Evolutionary conservation across 2,797 vertebrate genomes (phyloP), one percentile per base, ranked within the genome.

Genomic region (Catharus ustulatus): DNA sequence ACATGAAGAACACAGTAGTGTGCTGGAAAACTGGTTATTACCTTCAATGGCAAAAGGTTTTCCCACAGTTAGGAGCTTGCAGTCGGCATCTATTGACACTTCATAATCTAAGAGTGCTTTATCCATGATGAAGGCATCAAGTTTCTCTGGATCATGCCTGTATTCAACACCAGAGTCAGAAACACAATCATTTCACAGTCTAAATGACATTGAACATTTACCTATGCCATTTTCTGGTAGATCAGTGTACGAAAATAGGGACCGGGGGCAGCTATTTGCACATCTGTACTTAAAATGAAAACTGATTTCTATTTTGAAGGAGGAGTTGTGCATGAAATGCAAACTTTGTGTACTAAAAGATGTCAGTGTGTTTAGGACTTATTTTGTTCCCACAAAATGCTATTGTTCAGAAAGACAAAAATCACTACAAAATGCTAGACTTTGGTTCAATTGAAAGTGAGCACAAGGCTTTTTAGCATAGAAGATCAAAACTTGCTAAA

Each of bases 41-140:
- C 99, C 99, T 99, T 99, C 99, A 73, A 99, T 99, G 87, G 99
- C 99, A 97, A 99, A 99, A 13, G 99, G 99, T 93, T 99, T 99
- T 69, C 99, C 99, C 73, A 99, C 99, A 3, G 99, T 99, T 48
- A 99, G 97, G 74, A 99, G 98, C 97, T 99, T 99, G 97, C 99
- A 99, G 97, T 99, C 99, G 2, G 99, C 99, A 97, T 99, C 99
- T 96, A 99, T 99, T 68, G 99, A 99, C 67, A 99, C 99, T 97
- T 99, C 99, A 72, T 99, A 99, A 97, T 99, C 99, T 97, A 99
- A 96, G 90, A 99, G 98, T 42, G 99, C 99, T 98, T 99, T 99
- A 97, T 99, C 99, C 99, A 99, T 99, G 96, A 99, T 99, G 97
- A 99, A 99, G 51, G 99, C 99, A 78, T 99, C 99, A 13, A 99